These are phyloP conservation scores for Artibeus jamaicensis DNA, from an alignment of 2,797 vertebrate genomes.

Conservation along the genomic window DNA sequence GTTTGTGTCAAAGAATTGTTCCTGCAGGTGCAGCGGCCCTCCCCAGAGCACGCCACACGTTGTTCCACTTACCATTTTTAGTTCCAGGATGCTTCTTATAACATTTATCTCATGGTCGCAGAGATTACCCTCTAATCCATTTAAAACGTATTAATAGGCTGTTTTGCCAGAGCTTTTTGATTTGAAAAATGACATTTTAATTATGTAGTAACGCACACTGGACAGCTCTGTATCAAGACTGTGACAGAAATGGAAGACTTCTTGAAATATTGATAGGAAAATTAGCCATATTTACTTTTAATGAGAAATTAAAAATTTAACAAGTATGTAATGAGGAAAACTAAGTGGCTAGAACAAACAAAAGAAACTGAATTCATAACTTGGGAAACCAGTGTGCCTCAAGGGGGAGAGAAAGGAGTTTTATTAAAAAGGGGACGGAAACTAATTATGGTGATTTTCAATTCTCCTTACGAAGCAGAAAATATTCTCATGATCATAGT, in stretches of 20 bases:
- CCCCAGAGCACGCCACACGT: not conserved
- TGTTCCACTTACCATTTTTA: not conserved
- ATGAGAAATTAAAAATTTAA: constrained; percentile 79
- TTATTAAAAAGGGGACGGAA: constrained; percentile 42
- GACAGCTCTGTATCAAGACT: constrained; percentile 40
- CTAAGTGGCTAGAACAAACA: constrained; percentile 66
- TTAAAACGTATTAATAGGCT: constrained; percentile 28
- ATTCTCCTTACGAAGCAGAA: constrained; percentile 60
- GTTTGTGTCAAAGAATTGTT: not conserved
- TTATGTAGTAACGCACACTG: constrained; percentile 49
- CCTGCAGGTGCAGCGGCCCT: not conserved
- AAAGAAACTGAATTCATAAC: constrained; percentile 67
- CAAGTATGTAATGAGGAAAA: constrained; percentile 66
- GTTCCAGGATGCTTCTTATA: not conserved
- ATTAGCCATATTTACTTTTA: constrained; percentile 73
- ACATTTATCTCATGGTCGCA: not conserved
- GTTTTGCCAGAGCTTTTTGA: constrained; percentile 10
- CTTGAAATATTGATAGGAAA: constrained; percentile 65
- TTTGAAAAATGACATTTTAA: constrained; percentile 50
- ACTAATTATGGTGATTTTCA: constrained; percentile 56
- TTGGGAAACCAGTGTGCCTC: constrained; percentile 57
- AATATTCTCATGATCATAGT: constrained; percentile 48
- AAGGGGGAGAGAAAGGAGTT: not conserved
- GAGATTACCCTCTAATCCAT: constrained; percentile 15
- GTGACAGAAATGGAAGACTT: constrained; percentile 50